Base-by-base conservation (phyloP, 1,140 invertebrate species). In the Sweltsa coloradensis region DNA sequence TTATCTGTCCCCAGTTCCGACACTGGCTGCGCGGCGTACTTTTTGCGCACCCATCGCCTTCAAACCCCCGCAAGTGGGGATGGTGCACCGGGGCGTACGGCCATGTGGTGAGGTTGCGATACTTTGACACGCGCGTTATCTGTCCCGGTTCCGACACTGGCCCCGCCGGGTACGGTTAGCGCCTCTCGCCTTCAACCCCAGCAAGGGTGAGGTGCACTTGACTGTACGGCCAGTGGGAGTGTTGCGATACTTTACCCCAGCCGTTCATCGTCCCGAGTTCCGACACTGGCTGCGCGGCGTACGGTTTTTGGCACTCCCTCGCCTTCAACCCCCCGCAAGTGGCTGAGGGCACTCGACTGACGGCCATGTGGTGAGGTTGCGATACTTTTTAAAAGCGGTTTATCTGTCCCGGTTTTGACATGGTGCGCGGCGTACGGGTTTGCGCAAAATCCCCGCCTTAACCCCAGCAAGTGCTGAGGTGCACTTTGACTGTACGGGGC, bases 21-120 rank as follows among this genome's bases (percentile, higher is more conserved):
- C 70, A 79, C 50, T 93, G 87, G 83, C 68, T 96, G 54, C 75
- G 79, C 48, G 92, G 92, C n/a, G 78, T 96, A 7, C 86, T 95
- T 59, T 70, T 80, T 52, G 90, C 85, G n/a, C 0, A 80, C 94
- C 58, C 95, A 91, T 0, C 80, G 96, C 44, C 90, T 91, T 5
- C 96, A n/a, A 97, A 60, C 97, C 97, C 66, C 92, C 93, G 3
- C 93, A 88, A 36, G 97, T 97, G 67, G 97, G 94, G 94, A 71
- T 97, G 55, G 91, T 97, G 89, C 89, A 96, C 3, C 89, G 96
- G 64, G 97, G 54, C 93, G 97, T 64, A 96, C 92, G 0, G 91
- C 89, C 2, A 86, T 97, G 87, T 97, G 93, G 90, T 86, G n/a
- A n/a, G n/a, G n/a, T n/a, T n/a, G n/a, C n/a, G n/a, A n/a, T n/a